Percentiles rank a stretch among this genome's conserved stretches.
These are phyloP conservation scores for Calephelis perditalis DNA, from an alignment of 2,888 invertebrate genomes.

Conservation along the genomic window DNA sequence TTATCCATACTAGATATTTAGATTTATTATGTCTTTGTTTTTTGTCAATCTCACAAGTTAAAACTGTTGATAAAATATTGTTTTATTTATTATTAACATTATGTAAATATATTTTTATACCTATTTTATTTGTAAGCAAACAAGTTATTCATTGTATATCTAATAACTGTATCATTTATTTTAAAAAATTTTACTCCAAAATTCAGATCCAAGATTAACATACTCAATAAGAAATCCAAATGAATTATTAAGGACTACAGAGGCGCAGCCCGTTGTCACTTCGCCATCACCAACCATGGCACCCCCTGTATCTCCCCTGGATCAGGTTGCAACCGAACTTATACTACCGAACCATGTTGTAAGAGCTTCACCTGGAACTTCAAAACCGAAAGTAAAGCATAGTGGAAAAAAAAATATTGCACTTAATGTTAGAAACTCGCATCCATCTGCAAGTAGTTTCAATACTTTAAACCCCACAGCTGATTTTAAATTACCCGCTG, in stretches of 20 bases:
- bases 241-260: conserved; percentile 36
- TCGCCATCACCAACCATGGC: conserved; percentile 45
- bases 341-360: conserved; percentile 35
- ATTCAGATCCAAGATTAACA: conserved; percentile 35
- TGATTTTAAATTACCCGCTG: conserved; percentile 65
- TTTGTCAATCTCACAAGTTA: too few relatives aligned
- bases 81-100: too few relatives aligned
- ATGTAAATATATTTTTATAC: too few relatives aligned
- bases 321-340: conserved; percentile 38
- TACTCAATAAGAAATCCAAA: conserved; percentile 41
- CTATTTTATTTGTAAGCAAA: too few relatives aligned
- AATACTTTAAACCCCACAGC: conserved; percentile 56
- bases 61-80: too few relatives aligned
- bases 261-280: conserved; percentile 43
- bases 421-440: conserved; percentile 38
- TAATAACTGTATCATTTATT: too few relatives aligned
- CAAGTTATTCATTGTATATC: too few relatives aligned
- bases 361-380: conserved; percentile 41
- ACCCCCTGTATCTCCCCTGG: conserved; percentile 37
- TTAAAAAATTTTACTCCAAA: neutral
- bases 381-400: conserved; percentile 40
- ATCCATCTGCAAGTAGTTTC: conserved; percentile 44
- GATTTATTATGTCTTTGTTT: too few relatives aligned
- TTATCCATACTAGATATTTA: too few relatives aligned
- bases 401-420: conserved; percentile 33